These are phyloP conservation scores for Lytechinus pictus DNA, from an alignment of 35 echinoderm and acorn worm species.

Conservation along the genomic window DNA sequence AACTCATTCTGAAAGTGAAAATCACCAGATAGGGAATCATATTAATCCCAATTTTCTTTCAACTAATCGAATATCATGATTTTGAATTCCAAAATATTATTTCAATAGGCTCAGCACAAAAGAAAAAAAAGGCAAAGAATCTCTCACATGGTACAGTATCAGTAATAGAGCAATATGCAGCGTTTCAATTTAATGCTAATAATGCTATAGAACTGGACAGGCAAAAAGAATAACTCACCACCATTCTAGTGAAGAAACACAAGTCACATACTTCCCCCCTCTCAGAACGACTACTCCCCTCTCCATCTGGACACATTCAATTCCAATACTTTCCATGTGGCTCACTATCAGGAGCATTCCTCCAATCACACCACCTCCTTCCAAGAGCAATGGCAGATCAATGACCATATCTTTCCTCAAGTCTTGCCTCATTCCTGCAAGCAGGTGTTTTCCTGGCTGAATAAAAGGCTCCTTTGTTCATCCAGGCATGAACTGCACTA, in stretches of 20 bases:
- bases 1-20: too few relatives aligned
- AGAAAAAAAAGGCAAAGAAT: too few relatives aligned
- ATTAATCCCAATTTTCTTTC: too few relatives aligned
- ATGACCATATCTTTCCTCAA: not conserved
- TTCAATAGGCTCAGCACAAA: too few relatives aligned
- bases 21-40: too few relatives aligned
- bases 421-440: not conserved
- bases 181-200: too few relatives aligned
- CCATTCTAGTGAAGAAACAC: not conserved
- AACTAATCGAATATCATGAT: too few relatives aligned
- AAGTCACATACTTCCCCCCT: not conserved
- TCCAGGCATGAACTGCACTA: not conserved
- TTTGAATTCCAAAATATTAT: too few relatives aligned
- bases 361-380: constrained; percentile 20
- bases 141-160: too few relatives aligned
- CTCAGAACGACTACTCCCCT: not conserved
- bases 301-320: too few relatives aligned
- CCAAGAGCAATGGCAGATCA: not conserved
- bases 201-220: too few relatives aligned
- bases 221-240: not conserved
- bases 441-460: constrained; percentile 15
- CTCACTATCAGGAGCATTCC: not conserved
- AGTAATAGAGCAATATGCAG: too few relatives aligned
- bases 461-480: not conserved
- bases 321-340: not conserved